Evolutionary conservation across 2,113 vertebrate species (phyloP).

Genomic region (Ahaetulla prasina): DNA sequence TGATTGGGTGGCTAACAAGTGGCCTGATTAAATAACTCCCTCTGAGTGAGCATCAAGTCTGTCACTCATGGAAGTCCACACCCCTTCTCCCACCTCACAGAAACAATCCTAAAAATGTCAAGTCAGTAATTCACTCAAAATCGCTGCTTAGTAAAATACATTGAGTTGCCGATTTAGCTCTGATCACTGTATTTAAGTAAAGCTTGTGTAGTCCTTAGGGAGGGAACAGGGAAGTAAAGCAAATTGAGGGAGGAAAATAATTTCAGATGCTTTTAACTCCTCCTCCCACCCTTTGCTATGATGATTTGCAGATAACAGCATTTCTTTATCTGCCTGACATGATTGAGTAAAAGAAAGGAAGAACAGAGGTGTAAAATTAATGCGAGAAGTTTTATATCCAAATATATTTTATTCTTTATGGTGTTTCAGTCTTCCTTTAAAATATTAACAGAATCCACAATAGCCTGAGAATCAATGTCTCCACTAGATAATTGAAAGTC

Average conservation of each 20-base stretch:
- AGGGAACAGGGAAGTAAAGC: not conserved
- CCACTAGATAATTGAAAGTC: not conserved
- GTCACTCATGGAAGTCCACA: not conserved
- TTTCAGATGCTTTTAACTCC: not conserved
- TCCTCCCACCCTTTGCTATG: not conserved
- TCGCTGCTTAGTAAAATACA: not conserved
- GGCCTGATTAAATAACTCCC: not conserved
- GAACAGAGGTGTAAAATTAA: not conserved
- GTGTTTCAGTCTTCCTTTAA: not conserved
- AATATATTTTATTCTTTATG: not conserved
- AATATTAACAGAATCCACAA: not conserved
- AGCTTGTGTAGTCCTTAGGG: not conserved
- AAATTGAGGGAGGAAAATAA: not conserved
- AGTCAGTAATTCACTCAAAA: slow-evolving; percentile 11
- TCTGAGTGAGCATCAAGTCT: not conserved
- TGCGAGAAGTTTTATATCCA: not conserved
- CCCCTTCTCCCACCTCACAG: not conserved
- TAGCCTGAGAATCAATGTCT: not conserved
- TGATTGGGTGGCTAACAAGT: not conserved
- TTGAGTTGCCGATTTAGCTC: slow-evolving; percentile 27
- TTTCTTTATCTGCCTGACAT: not conserved
- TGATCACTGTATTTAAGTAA: slow-evolving; percentile 4
- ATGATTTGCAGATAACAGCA: not conserved
- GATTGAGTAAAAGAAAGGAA: not conserved
- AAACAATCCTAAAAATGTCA: not conserved